These are phyloP conservation scores for Sciurus niger DNA, from an alignment of 2,113 vertebrate species.

Conservation along the genomic window DNA sequence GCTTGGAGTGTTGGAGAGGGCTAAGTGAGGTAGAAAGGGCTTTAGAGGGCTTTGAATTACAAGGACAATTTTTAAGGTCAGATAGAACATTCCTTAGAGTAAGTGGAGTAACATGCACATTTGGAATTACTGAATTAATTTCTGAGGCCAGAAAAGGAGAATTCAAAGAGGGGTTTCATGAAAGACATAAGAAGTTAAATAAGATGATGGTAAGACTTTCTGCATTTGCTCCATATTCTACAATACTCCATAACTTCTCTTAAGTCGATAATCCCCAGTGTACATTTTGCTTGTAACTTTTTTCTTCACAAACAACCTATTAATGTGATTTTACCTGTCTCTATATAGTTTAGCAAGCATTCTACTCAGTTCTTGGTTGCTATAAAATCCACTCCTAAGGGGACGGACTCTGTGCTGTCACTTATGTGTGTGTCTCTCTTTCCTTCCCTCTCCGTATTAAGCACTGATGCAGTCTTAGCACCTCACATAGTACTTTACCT, in stretches of 20 bases:
- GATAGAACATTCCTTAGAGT: neutral
- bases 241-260: neutral
- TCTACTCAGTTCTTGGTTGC: neutral
- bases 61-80: neutral
- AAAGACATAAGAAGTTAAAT: neutral
- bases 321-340: neutral
- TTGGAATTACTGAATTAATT: neutral
- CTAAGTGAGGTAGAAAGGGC: neutral
- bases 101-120: neutral
- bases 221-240: neutral
- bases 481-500: neutral
- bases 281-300: neutral
- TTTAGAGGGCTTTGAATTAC: neutral
- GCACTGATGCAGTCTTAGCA: neutral
- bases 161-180: neutral
- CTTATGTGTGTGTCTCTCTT: fast-evolving
- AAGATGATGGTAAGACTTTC: neutral
- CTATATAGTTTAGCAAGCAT: neutral
- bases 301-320: neutral
- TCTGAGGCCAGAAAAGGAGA: no score
- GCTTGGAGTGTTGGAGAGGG: neutral
- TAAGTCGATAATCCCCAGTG: neutral
- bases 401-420: neutral
- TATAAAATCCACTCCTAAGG: no score
- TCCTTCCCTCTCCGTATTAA: neutral